Percentiles rank a stretch among this genome's conserved stretches.
Evolutionary conservation across 2,797 vertebrate genomes (phyloP).

Genomic region (Strix occidentalis): DNA sequence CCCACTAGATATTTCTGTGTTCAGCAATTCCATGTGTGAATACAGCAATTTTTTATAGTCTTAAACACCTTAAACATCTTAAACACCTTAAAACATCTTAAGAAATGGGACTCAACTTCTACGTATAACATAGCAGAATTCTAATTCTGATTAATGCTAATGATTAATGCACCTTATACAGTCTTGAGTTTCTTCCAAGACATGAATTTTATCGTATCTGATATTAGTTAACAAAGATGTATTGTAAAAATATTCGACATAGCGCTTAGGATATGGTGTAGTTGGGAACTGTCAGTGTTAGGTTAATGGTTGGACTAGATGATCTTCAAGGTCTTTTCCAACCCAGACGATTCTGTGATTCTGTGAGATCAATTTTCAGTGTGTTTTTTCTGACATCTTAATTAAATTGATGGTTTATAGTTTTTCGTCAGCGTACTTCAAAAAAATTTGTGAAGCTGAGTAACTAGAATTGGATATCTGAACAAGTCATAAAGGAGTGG

Average conservation of each 20-base stretch:
- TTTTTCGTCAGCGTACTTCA: background rate
- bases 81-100: background rate
- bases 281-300: too few species aligned
- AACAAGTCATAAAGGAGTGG: background rate
- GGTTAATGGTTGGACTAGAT: too few species aligned
- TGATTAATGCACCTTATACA: background rate
- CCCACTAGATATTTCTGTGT: background rate
- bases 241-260: background rate
- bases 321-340: too few species aligned
- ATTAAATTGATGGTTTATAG: background rate
- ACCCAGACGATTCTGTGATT: too few species aligned
- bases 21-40: background rate
- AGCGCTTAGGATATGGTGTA: too few species aligned
- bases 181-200: background rate
- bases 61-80: background rate
- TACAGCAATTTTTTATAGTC: background rate
- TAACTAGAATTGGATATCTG: background rate
- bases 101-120: background rate
- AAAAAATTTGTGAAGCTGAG: background rate
- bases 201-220: background rate
- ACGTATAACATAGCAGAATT: background rate
- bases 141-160: background rate
- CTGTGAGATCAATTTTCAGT: background rate
- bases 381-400: background rate
- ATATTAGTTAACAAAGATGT: background rate